These are phyloP conservation scores for Camelus bactrianus DNA, from an alignment of 2,113 vertebrate species.

Conservation along the genomic window DNA sequence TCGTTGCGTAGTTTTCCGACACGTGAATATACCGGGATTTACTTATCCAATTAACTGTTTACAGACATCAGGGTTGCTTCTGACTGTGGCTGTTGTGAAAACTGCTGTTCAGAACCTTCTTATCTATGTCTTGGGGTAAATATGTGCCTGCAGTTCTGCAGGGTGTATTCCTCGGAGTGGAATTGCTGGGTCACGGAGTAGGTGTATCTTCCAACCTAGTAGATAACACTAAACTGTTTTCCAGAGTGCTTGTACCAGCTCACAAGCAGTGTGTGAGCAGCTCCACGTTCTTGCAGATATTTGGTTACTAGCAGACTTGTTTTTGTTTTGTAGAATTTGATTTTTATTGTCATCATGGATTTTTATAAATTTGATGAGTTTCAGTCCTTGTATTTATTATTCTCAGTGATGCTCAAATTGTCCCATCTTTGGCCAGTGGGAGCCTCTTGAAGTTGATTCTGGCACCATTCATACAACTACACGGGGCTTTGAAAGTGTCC, in stretches of 20 bases:
- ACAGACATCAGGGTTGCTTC: neutral
- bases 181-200: fast-evolving
- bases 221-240: neutral
- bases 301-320: neutral
- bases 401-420: neutral
- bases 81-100: neutral
- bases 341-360: neutral
- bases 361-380: neutral
- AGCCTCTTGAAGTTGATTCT: neutral
- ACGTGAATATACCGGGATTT: fast-evolving
- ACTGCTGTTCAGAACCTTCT: neutral
- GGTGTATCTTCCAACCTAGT: neutral
- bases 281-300: neutral
- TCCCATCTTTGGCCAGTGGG: neutral
- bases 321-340: neutral
- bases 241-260: neutral
- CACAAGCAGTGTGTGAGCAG: neutral
- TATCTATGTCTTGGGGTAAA: neutral
- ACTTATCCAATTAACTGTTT: neutral
- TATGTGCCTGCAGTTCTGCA: fast-evolving
- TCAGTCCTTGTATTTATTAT: neutral
- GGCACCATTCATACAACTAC: neutral
- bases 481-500: neutral
- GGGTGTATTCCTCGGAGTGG: neutral
- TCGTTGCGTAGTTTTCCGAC: neutral